These are phyloP conservation scores for Streptopelia turtur DNA, from an alignment of 2,797 vertebrate species.

Conservation along the genomic window DNA sequence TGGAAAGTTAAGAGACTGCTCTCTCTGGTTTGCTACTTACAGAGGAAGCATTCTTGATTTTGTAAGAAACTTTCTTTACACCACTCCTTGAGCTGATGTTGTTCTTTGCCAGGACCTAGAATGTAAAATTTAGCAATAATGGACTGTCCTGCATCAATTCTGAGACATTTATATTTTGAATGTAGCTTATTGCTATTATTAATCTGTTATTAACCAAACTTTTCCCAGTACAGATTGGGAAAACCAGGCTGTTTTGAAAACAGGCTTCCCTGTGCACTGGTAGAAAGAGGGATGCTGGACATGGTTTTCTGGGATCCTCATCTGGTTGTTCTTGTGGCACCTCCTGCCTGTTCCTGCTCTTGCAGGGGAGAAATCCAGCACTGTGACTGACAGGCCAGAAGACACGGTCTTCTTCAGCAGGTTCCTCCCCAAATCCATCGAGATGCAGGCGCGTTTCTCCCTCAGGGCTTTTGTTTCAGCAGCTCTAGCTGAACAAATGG, in stretches of 20 bases:
- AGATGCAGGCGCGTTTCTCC: not conserved
- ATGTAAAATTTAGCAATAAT: not conserved
- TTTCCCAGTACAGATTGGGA: not conserved
- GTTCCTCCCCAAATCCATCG: not conserved
- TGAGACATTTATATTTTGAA: not conserved
- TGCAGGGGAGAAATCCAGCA: not conserved
- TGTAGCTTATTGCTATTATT: not conserved
- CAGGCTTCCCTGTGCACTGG: not conserved
- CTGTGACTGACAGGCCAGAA: not conserved
- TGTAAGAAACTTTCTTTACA: not conserved
- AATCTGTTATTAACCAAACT: not conserved
- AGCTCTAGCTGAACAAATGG: not conserved
- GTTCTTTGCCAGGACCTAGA: not conserved
- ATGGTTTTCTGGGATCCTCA: not conserved
- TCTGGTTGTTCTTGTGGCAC: not conserved
- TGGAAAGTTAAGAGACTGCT: not conserved
- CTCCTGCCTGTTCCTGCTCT: not conserved
- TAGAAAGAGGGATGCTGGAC: not conserved
- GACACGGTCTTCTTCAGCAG: not conserved
- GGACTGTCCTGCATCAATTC: not conserved
- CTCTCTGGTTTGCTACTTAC: not conserved
- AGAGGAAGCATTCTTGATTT: not conserved
- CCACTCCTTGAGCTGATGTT: not conserved
- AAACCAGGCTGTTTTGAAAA: not conserved
- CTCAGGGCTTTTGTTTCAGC: fast-evolving